Evolutionary conservation across 1,140 invertebrate species (phyloP).

Genomic region (Saccostrea echinata): DNA sequence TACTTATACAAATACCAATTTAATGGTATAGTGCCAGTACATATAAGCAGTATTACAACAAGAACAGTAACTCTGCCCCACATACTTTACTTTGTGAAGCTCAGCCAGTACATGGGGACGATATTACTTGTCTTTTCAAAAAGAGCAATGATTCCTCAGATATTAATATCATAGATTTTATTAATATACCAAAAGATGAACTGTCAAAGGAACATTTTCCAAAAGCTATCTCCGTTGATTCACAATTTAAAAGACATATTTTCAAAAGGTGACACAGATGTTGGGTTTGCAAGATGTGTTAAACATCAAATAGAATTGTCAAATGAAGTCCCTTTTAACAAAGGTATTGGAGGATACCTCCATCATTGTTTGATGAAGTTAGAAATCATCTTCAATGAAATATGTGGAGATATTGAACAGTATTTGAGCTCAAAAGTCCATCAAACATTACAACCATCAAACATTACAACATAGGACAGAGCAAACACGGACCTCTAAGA

Average conservation of each 20-base stretch:
- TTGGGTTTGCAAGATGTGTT: background rate
- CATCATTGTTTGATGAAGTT: slow-evolving; percentile 29
- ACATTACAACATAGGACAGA: no score
- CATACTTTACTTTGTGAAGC: slow-evolving; percentile 17
- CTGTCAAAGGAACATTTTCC: background rate
- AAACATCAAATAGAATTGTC: background rate
- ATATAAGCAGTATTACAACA: no score
- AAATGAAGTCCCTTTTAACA: slow-evolving; percentile 20
- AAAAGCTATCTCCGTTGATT: background rate
- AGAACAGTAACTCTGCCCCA: background rate
- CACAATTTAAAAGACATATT: background rate
- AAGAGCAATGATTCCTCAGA: background rate
- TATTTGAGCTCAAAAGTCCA: no score
- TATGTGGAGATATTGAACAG: no score
- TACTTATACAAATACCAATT: no score
- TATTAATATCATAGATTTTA: background rate
- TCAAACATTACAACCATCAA: no score
- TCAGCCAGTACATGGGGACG: background rate
- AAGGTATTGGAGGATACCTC: background rate
- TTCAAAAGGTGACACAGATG: background rate
- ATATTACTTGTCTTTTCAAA: background rate
- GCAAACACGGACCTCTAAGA: no score
- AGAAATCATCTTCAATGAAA: slow-evolving; percentile 39
- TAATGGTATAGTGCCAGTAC: no score
- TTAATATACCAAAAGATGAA: background rate